Conservation (phyloP, 2,888 invertebrate genomes). For the Hydriomena furcata region DNA sequence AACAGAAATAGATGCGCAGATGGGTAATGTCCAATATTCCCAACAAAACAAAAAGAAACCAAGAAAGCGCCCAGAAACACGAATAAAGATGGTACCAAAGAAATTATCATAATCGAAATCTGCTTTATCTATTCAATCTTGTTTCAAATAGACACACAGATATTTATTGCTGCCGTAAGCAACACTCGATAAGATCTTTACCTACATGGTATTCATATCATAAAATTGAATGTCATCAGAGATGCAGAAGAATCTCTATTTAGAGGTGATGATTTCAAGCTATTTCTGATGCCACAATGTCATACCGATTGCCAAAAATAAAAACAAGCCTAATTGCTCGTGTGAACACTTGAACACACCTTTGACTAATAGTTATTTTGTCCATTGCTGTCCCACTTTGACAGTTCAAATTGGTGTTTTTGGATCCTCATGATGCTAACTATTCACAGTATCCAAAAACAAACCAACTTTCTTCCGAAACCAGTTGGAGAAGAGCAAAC, state of each 20-base stretch:
- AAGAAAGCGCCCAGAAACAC: not conserved
- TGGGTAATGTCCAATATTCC: too few relatives aligned
- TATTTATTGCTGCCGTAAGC: constrained; percentile 3
- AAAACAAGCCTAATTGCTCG: too few relatives aligned
- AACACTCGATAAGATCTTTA: constrained; percentile 5
- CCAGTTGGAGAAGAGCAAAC: constrained; percentile 38
- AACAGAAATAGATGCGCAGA: too few relatives aligned
- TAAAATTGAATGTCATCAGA: too few relatives aligned
- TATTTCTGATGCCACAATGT: not conserved
- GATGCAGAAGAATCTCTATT: too few relatives aligned
- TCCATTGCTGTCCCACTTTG: too few relatives aligned
- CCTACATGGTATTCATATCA: constrained; percentile 6
- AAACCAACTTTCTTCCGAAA: constrained; percentile 35
- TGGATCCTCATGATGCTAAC: not conserved
- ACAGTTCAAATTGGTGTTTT: too few relatives aligned
- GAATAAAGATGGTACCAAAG: not conserved
- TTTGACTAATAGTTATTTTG: too few relatives aligned
- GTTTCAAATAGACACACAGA: constrained; percentile 5
- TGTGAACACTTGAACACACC: too few relatives aligned
- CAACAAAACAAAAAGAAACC: not conserved
- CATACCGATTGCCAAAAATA: too few relatives aligned
- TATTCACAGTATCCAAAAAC: constrained; percentile 24
- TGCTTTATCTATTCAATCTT: constrained; percentile 4
- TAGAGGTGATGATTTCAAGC: too few relatives aligned
- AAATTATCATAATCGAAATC: constrained; percentile 10